Percentiles rank a stretch among this genome's conserved stretches.
phyloP scores from a whole-genome alignment of 2,888 invertebrate species.

The Watsonalla binaria region DNA sequence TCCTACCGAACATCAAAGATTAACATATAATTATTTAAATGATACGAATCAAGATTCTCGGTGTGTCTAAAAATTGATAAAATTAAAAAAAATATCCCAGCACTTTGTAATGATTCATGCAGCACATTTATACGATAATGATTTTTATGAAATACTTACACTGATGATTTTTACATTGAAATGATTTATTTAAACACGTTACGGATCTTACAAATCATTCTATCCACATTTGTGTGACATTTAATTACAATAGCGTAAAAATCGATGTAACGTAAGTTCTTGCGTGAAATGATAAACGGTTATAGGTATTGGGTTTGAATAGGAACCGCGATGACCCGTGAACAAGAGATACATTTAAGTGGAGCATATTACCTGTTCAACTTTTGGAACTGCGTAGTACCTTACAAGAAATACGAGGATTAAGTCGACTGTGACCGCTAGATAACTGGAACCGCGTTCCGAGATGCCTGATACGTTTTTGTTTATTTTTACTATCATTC shows the following conservation, averaged over 20 bases:
- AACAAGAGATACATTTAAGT: background rate
- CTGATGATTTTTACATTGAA: conserved; percentile 7
- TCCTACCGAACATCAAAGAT: too few species aligned
- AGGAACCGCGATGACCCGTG: background rate
- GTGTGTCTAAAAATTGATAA: too few species aligned
- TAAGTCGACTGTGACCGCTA: too few species aligned
- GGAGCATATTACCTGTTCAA: too few species aligned
- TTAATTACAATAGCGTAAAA: conserved; percentile 7
- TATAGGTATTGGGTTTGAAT: background rate
- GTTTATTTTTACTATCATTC: too few species aligned
- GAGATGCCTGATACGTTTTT: too few species aligned
- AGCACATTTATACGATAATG: conserved; percentile 10
- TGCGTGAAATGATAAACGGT: conserved; percentile 17
- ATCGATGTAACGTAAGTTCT: conserved; percentile 13
- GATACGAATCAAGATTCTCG: too few species aligned
- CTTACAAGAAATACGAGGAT: too few species aligned
- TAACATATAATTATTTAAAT: too few species aligned
- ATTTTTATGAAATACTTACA: conserved; percentile 21
- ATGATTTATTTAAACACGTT: background rate
- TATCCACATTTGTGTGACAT: background rate
- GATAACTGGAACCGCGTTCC: too few species aligned
- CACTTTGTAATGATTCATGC: conserved; percentile 12
- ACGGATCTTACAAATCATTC: background rate
- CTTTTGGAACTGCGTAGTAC: too few species aligned
- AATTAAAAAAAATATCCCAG: too few species aligned